Evolutionary conservation across 2,797 vertebrate species (phyloP), one percentile per base, ranked within the genome.

Genomic region (Diglossa cyanea): DNA sequence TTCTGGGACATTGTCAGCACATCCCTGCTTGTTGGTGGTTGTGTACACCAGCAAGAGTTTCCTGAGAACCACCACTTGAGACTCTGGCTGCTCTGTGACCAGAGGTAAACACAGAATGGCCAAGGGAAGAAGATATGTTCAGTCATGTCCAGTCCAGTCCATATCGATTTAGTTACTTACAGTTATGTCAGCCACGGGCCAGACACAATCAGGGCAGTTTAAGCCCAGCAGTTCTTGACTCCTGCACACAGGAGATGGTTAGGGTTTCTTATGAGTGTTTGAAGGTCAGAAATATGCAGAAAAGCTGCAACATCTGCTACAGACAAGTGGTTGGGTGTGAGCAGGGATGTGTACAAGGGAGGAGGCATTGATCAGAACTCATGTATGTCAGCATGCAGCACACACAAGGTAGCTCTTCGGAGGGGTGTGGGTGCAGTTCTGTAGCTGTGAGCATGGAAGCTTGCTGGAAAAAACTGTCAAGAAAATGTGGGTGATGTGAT

Each of bases 371-470:
- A 24, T 48, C 4, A 17, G 50, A 26, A 55, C 8, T 25, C 30
- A 8, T 1, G 9, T 25, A 15, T n/a, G 42, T 37, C 50, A 88
- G 51, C 33, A 16, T 2, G 19, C n/a, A 53, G 28, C 2, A 0
- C 17, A 24, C 3, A 3, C 12, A 18, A 12, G 37, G 48, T 13
- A 20, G 30, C 26, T 40, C 48, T 76, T 71, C 0, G 0, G 39
- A 72, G 25, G 4, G 11, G 1, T 21, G 14, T 30, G 30, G 28
- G 39, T 72, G 42, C 72, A 90, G 67, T 23, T 3, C 0, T 13
- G 6, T 13, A 72, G 23, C 44, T 88, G 54, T 44, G 25, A 66
- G 62, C 14, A 30, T 16, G 44, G 51, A 33, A 74, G 21, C n/a
- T 80, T 80, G 60, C 63, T 91, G 60, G 30, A 44, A 70, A 84